phyloP scores from a whole-genome alignment of 2,888 invertebrate species.

The Rotaria socialis region DNA sequence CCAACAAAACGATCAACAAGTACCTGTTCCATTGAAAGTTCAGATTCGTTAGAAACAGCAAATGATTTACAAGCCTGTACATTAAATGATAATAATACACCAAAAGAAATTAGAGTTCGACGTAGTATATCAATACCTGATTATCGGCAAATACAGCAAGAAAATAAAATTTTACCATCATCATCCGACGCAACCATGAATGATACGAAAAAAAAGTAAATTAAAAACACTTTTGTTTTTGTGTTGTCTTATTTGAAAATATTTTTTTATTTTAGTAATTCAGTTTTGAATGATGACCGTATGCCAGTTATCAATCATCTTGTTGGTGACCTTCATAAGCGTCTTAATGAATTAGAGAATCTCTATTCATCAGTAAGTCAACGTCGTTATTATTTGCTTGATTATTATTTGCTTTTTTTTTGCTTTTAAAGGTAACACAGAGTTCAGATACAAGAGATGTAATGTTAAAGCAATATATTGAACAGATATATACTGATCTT shows the following conservation, averaged over 20 bases:
- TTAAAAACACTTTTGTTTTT: neutral
- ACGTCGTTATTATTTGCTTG: neutral
- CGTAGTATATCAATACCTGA: slow-evolving; percentile 34
- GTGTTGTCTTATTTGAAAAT: too few relatives aligned
- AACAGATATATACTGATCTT: slow-evolving; percentile 37
- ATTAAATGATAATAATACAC: slow-evolving; percentile 16
- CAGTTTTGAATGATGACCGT: slow-evolving; percentile 4
- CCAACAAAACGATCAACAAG: neutral
- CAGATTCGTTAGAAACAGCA: slow-evolving; percentile 18
- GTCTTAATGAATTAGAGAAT: neutral
- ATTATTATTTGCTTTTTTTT: neutral
- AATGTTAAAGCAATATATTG: slow-evolving; percentile 33
- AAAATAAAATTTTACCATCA: neutral
- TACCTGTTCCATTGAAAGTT: slow-evolving; percentile 24
- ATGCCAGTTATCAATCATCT: slow-evolving; percentile 1
- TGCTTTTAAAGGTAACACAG: neutral
- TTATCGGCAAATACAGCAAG: neutral
- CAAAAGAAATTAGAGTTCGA: neutral
- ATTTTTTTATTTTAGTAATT: neutral
- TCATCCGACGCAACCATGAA: neutral
- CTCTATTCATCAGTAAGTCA: slow-evolving; percentile 12
- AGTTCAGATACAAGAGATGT: slow-evolving; percentile 5
- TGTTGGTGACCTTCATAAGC: slow-evolving; percentile 26
- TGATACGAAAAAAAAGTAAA: slow-evolving; percentile 9
- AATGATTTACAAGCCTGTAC: neutral